A percentile compares a stretch with the other conserved stretches of the same genome.
phyloP scores from a whole-genome alignment of 92 coral and sea anemone genomes.

The Epizoanthus stellaris region DNA sequence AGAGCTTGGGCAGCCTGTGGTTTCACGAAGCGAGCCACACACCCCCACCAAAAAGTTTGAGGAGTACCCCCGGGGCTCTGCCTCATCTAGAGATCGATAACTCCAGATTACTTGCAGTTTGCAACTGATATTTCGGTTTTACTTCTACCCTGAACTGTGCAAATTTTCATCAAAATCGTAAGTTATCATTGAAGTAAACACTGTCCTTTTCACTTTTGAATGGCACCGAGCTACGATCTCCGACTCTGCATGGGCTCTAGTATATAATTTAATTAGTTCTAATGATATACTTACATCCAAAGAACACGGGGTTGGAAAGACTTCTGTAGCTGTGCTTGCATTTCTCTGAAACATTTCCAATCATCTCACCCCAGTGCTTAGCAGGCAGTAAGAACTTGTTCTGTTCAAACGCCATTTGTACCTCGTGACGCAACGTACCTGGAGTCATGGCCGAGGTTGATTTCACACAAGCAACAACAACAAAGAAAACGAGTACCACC shows the following conservation, averaged over 20 bases:
- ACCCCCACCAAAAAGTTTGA: too few species aligned
- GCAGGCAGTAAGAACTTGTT: conserved; percentile 12
- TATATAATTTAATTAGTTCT: neutral
- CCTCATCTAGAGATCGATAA: too few species aligned
- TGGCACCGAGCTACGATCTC: too few species aligned
- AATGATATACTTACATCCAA: neutral
- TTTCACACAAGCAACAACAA: neutral
- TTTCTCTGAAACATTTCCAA: conserved; percentile 4
- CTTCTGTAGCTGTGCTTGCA: neutral
- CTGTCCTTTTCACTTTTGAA: too few species aligned
- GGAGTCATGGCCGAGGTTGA: neutral
- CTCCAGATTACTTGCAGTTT: too few species aligned
- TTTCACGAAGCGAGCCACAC: too few species aligned
- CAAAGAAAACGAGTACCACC: neutral
- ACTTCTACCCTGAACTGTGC: too few species aligned
- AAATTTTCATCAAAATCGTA: too few species aligned
- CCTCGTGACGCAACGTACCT: neutral
- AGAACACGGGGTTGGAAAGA: neutral
- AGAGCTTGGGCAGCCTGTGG: too few species aligned
- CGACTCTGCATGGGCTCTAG: neutral
- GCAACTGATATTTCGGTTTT: too few species aligned
- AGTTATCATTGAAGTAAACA: too few species aligned
- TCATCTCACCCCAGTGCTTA: neutral
- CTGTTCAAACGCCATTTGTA: neutral
- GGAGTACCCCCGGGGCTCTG: too few species aligned